phyloP scores from a whole-genome alignment of 2,113 vertebrate species.

The Odocoileus virginianus region DNA sequence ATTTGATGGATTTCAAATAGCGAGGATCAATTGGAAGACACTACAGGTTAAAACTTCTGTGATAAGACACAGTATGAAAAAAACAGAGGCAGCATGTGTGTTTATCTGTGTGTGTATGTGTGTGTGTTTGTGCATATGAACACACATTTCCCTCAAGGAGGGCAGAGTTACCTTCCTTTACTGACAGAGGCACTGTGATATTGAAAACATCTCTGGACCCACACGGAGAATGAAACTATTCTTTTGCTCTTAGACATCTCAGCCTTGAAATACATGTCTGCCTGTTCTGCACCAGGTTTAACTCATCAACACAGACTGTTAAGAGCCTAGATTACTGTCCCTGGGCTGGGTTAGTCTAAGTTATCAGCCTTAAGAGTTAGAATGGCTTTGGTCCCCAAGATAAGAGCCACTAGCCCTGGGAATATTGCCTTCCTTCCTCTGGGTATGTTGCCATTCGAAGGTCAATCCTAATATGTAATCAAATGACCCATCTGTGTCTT shows the following conservation, averaged over 20 bases:
- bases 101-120: background rate
- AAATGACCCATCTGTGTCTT: conserved; percentile 25
- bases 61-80: background rate
- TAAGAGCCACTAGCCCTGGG: background rate
- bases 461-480: conserved; percentile 5
- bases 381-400: background rate
- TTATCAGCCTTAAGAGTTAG: background rate
- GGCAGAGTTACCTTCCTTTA: background rate
- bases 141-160: background rate
- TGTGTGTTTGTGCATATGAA: background rate
- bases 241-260: background rate
- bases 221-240: background rate
- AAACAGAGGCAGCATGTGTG: background rate
- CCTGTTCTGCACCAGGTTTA: background rate
- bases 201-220: background rate
- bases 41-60: background rate
- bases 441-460: background rate
- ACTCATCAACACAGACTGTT: background rate
- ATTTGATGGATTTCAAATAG: background rate
- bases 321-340: background rate
- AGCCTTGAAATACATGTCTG: background rate
- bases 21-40: background rate
- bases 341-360: background rate
- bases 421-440: background rate
- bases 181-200: background rate